Base-by-base conservation (phyloP, 2,113 vertebrate genomes). In the Malurus melanocephalus region DNA sequence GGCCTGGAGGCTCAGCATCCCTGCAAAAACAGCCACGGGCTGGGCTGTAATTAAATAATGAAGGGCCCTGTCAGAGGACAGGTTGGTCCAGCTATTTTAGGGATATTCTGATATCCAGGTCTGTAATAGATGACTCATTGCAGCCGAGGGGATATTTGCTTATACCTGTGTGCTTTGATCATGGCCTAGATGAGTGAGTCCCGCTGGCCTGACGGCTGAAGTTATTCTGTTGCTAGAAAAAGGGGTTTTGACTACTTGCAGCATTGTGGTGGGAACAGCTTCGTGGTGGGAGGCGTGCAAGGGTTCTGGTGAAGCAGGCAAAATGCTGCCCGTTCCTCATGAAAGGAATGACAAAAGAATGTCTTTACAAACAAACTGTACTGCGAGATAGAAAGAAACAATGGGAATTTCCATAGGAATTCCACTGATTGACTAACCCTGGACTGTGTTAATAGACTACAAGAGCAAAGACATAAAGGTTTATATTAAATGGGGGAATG, bases 11-110 rank as follows among this genome's bases (percentile, higher is more conserved):
- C 86, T 86, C 80, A 71, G 77, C 71, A 74, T 48, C 3, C 18
- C 88, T 74, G 77, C 80, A 84, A 12, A 67, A 94, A 45, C 80
- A 85, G 90, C 80, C 49, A 21, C 2, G 27, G 49, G 6, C 61
- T 93, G 78, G 55, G 62, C 75, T 75, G 59, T 74, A 66, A 71
- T 80, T 73, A 62, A 88, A 61, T 28, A 87, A 67, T 6, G 40
- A 71, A 82, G 64, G 85, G 56, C 51, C 51, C 81, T 80, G 79
- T 80, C 56, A 33, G 59, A 76, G 89, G 87, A 80, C 87, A 85
- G 75, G 87, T 89, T 46, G 67, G 79, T 42, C 79, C 2, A 9
- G 82, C 76, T 94, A 91, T 93, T 93, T 89, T 80, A 77, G 76
- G 90, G 33, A 69, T 89, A 73, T 87, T 91, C 67, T 67, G 33